A percentile compares a stretch with the other conserved stretches of the same genome.
These are phyloP conservation scores for Cnemophilus loriae DNA, from an alignment of 2,113 vertebrate species.

Conservation along the genomic window DNA sequence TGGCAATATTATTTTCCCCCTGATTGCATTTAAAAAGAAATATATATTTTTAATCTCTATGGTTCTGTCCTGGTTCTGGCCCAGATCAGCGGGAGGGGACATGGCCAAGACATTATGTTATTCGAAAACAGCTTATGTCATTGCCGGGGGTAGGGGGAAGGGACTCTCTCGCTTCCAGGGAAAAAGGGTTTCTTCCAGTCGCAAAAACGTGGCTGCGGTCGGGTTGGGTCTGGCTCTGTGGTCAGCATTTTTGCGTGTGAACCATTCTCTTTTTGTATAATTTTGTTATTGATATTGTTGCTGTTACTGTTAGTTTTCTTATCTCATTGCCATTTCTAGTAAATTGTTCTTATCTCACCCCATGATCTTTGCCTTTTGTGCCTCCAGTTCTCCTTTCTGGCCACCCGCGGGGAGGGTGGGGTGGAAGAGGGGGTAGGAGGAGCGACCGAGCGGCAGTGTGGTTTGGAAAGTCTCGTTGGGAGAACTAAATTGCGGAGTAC, in stretches of 20 bases:
- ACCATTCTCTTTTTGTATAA: background rate
- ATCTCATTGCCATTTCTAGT: background rate
- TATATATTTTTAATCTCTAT: background rate
- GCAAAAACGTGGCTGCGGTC: background rate
- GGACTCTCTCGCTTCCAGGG: background rate
- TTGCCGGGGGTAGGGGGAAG: background rate
- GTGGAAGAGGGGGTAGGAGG: background rate
- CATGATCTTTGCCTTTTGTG: background rate
- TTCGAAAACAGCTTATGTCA: background rate
- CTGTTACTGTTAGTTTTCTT: background rate
- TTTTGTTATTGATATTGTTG: background rate
- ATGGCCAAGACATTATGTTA: background rate
- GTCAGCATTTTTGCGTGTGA: background rate
- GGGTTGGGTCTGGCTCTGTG: background rate
- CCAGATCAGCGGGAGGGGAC: background rate
- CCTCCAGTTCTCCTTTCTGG: background rate
- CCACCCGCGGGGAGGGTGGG: too few relatives aligned
- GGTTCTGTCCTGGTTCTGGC: background rate
- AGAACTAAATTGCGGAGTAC: background rate
- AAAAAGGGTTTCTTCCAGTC: background rate
- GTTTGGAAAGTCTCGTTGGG: background rate
- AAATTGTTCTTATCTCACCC: background rate
- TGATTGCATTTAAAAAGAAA: background rate
- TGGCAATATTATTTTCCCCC: background rate
- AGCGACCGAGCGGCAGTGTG: fast-evolving